These are phyloP conservation scores for Chelonoidis abingdonii DNA, from an alignment of 2,113 vertebrate species.

Conservation along the genomic window DNA sequence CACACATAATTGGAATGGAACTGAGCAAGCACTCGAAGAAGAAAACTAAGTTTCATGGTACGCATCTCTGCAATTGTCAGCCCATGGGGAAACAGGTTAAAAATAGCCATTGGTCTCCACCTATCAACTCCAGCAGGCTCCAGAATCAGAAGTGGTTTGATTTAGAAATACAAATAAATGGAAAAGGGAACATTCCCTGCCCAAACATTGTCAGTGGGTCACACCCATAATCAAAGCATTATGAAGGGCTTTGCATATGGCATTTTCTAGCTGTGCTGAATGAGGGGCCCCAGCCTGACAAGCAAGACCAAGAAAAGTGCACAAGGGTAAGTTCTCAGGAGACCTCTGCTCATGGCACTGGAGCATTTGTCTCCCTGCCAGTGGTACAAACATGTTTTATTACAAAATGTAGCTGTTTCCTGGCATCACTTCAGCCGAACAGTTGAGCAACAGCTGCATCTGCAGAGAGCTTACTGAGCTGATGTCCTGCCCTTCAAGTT, in stretches of 20 bases:
- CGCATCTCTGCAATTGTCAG: background rate
- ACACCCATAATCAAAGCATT: rapidly evolving
- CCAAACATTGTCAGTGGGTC: rapidly evolving
- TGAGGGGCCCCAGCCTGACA: background rate
- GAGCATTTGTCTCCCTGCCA: background rate
- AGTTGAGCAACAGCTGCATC: background rate
- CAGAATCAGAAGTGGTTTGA: background rate
- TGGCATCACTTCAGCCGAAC: rapidly evolving
- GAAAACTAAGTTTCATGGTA: background rate
- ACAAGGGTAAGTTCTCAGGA: background rate
- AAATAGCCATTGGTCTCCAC: background rate
- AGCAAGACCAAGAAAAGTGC: background rate
- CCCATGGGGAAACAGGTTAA: too few relatives aligned
- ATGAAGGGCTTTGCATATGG: background rate
- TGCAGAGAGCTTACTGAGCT: too few relatives aligned
- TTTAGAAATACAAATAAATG: background rate
- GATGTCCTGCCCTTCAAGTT: rapidly evolving
- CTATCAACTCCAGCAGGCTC: background rate
- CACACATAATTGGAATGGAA: too few relatives aligned
- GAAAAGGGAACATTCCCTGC: background rate
- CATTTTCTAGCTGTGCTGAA: background rate
- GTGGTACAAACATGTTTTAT: background rate
- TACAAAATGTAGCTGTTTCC: rapidly evolving
- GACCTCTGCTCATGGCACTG: background rate
- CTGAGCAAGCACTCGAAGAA: too few relatives aligned